These are phyloP conservation scores for Siniperca knerii DNA, from an alignment of 2,113 vertebrate genomes.

Conservation along the genomic window DNA sequence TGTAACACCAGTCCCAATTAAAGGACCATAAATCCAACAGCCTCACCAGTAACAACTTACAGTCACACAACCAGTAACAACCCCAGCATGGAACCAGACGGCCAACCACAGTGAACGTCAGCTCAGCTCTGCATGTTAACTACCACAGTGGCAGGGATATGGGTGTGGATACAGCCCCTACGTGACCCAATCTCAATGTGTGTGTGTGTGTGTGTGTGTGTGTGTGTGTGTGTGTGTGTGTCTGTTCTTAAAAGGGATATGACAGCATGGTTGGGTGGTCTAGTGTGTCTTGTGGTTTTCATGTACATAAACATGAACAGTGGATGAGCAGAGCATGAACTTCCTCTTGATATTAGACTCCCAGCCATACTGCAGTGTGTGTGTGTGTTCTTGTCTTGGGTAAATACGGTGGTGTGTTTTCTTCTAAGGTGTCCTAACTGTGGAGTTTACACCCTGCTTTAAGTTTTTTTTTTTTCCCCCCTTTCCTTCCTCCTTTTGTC, in stretches of 20 bases:
- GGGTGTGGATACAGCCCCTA: constrained; percentile 48
- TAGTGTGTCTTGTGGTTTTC: constrained; percentile 51
- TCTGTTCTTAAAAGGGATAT: constrained; percentile 23
- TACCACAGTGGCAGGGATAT: constrained; percentile 44
- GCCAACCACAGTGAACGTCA: constrained; percentile 37
- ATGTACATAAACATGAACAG: constrained; percentile 34
- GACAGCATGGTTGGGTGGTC: constrained; percentile 76
- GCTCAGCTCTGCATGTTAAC: constrained; percentile 77
- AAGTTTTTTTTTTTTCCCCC: constrained; percentile 3
- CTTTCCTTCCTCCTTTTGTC: constrained; percentile 30
- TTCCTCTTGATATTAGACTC: constrained; percentile 40
- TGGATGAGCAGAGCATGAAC: constrained; percentile 44
- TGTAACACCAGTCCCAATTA: constrained; percentile 31
- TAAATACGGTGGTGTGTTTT: constrained; percentile 39
- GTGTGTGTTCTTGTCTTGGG: constrained; percentile 36
- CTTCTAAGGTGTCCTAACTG: constrained; percentile 62
- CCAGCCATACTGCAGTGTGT: constrained; percentile 63
- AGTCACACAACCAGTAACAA: constrained; percentile 65
- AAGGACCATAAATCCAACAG: constrained; percentile 9
- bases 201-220: constrained; percentile 22
- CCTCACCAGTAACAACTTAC: constrained; percentile 64
- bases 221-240: constrained; percentile 14
- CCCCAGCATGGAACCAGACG: constrained; percentile 72
- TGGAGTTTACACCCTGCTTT: constrained; percentile 48
- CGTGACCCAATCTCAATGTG: not conserved